Evolutionary conservation across 1,140 invertebrate species (phyloP).

Genomic region (Zaprionus nigranus): DNA sequence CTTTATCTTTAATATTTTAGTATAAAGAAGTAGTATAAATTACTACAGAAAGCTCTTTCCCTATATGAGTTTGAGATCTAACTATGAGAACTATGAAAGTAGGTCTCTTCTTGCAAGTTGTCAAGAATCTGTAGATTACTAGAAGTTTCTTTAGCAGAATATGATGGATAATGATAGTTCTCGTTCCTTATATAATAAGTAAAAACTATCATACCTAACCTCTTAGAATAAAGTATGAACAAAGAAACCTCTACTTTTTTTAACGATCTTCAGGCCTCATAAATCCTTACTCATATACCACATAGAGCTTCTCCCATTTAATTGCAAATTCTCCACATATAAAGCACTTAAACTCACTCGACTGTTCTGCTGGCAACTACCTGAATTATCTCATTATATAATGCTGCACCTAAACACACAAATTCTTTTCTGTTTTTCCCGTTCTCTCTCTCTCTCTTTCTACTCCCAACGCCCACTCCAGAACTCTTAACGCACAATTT

Average conservation of each 20-base stretch:
- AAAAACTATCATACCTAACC: too few relatives aligned
- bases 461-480: constrained; percentile 19
- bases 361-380: background rate
- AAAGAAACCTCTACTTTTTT: background rate
- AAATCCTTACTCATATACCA: background rate
- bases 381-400: constrained; percentile 22
- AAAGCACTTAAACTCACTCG: constrained; percentile 7
- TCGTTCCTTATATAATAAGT: too few relatives aligned
- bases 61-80: too few relatives aligned
- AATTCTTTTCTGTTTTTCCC: background rate
- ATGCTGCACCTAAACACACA: constrained; percentile 30
- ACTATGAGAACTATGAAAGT: too few relatives aligned
- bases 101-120: too few relatives aligned
- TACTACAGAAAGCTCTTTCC: too few relatives aligned
- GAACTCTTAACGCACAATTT: constrained; percentile 64
- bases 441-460: background rate
- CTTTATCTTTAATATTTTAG: too few relatives aligned
- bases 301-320: background rate
- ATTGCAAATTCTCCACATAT: background rate
- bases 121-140: too few relatives aligned
- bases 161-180: too few relatives aligned
- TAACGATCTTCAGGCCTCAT: background rate
- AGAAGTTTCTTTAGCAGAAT: too few relatives aligned
- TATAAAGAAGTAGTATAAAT: too few relatives aligned
- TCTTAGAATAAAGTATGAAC: too few relatives aligned